Evolutionary conservation across 1,140 invertebrate genomes (phyloP), one percentile per base, ranked within the genome.

Genomic region (Camponotus floridanus): DNA sequence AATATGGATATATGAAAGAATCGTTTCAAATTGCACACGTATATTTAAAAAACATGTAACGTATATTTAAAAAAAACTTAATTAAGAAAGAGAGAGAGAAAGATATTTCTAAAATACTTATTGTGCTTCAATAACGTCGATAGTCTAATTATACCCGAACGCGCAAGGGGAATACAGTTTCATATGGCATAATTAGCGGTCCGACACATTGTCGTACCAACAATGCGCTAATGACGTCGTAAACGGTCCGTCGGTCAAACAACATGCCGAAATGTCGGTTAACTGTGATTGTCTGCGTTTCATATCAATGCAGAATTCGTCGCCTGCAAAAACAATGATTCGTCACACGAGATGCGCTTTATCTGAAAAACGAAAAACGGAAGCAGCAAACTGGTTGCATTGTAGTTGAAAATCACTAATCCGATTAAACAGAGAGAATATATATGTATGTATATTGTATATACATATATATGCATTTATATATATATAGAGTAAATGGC

Each of bases 221-320:
- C 68, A 83, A 83, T 62, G 31, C 79, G 13, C 68, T 83, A 83
- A 83, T 74, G 79, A 83, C 79, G 57, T n/a, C 39, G 79, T 83
- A 83, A 83, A 83, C 55, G 55, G 68, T 74, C 73, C 68, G 79
- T 61, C 68, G 79, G 61, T 83, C 68, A 83, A 83, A 83, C 79
- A 83, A 74, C 79, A 61, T 31, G n/a, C n/a, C 79, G 68, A 74
- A 83, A 83, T 39, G 65, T 80, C 62, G 68, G 55, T 62, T 61
- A 26, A 48, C 68, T 57, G 31, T 68, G 79, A 74, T 74, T 55
- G 61, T 39, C 68, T 26, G 55, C 39, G 45, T 74, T 74, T 83
- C 55, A 61, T 74, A 45, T 26, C 18, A 26, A 45, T 11, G 36
- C 67, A 36, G 68, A 74, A 74, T 74, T 74, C 36, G 68, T 18